Conservation (phyloP, 2,888 invertebrate genomes). For the Rotaria macrura region DNA sequence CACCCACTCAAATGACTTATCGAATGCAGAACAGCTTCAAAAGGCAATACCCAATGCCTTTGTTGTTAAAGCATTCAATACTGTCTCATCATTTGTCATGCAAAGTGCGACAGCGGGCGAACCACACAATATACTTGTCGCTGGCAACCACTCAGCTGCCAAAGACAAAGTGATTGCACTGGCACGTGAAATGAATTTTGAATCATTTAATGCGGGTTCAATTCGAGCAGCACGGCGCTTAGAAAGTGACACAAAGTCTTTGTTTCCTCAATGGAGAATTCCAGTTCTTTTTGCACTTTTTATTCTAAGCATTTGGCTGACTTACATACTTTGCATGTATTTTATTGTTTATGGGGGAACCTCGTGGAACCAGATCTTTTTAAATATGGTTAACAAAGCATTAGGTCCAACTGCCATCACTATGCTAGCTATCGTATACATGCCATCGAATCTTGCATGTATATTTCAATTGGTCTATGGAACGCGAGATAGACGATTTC, state of each 20-base stretch:
- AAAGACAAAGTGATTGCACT: constrained; percentile 38
- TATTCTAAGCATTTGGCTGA: not conserved
- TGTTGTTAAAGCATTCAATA: constrained; percentile 42
- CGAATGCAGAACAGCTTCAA: constrained; percentile 39
- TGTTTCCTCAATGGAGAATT: constrained; percentile 39
- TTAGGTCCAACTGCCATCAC: no score
- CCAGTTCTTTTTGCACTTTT: not conserved
- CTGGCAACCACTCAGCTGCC: constrained; percentile 38
- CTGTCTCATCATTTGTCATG: constrained; percentile 41
- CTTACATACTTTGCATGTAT: not conserved
- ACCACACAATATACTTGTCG: constrained; percentile 38
- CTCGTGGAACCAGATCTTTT: not conserved
- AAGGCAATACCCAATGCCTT: constrained; percentile 37
- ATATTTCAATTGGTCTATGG: constrained; percentile 39
- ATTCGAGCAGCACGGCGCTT: constrained; percentile 39
- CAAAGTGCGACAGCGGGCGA: constrained; percentile 37
- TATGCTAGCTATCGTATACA: constrained; percentile 36
- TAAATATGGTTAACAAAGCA: not conserved
- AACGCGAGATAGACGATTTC: constrained; percentile 41
- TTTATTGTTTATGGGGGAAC: not conserved
- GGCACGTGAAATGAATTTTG: constrained; percentile 40
- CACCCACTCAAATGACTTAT: constrained; percentile 34
- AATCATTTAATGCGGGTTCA: constrained; percentile 39
- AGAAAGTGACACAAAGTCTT: constrained; percentile 37
- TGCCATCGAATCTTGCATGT: constrained; percentile 35